Conservation (phyloP, 2,888 invertebrate genomes). For the Erebia epiphron region DNA sequence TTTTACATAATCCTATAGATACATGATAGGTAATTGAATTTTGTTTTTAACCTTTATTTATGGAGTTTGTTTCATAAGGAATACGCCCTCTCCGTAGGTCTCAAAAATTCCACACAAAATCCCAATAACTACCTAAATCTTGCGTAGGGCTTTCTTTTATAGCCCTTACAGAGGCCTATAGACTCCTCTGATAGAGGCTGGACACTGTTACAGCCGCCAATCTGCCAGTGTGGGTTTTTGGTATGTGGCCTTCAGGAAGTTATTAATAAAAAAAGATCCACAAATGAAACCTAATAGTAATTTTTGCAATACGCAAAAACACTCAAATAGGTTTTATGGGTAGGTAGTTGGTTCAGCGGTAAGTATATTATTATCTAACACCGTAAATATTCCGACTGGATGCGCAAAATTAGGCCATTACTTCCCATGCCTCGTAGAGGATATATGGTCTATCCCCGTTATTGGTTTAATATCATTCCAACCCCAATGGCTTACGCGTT, state of each 20-base stretch:
- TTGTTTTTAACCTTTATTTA: no score
- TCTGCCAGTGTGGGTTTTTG: no score
- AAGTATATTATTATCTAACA: slow-evolving; percentile 13
- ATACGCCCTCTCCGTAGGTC: no score
- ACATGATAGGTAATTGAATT: no score
- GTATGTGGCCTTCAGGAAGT: neutral
- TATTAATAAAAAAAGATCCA: neutral
- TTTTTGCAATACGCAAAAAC: neutral
- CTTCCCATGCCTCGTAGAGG: slow-evolving; percentile 21
- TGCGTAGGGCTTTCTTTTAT: no score
- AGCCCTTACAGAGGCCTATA: no score
- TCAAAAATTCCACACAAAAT: no score
- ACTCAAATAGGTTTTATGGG: slow-evolving; percentile 13
- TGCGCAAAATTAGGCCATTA: slow-evolving; percentile 19
- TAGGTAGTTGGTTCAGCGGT: slow-evolving; percentile 9
- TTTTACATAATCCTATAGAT: no score
- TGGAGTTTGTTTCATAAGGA: no score
- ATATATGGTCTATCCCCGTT: slow-evolving; percentile 16
- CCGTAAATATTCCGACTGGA: slow-evolving; percentile 17
- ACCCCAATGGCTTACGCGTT: slow-evolving; percentile 1
- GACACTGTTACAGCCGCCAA: no score
- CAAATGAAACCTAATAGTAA: neutral
- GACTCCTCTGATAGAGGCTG: no score
- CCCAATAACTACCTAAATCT: no score
- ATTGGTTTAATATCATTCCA: slow-evolving; percentile 13